Conservation (phyloP, 2,888 invertebrate species). For the Chydorus sphaericus region DNA sequence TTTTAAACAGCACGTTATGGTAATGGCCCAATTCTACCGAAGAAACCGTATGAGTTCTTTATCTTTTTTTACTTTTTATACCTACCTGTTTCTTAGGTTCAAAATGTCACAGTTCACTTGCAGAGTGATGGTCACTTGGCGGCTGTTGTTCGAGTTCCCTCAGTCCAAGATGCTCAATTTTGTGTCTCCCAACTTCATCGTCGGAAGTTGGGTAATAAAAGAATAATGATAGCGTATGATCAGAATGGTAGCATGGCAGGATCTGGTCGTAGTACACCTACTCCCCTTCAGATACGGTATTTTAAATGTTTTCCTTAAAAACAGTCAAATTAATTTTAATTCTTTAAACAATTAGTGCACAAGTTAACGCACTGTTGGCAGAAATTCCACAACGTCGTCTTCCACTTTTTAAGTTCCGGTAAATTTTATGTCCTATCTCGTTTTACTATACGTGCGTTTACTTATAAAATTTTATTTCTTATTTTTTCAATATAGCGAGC, state of each 20-base stretch:
- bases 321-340: neutral
- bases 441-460: too few species aligned
- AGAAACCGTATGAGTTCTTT: neutral
- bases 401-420: conserved; percentile 65
- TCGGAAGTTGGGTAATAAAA: conserved; percentile 61
- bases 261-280: conserved; percentile 21
- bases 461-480: too few species aligned
- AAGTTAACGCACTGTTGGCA: conserved; percentile 54
- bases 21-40: conserved; percentile 22
- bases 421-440: too few species aligned
- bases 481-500: too few species aligned
- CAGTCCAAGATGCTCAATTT: conserved; percentile 44
- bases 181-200: conserved; percentile 72
- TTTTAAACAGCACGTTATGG: conserved; percentile 48
- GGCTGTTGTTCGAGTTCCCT: conserved; percentile 53
- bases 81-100: conserved; percentile 31
- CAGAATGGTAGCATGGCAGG: conserved; percentile 15
- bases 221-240: conserved; percentile 57
- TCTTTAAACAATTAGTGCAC: conserved; percentile 36
- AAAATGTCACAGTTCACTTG: conserved; percentile 43
- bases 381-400: conserved; percentile 59
- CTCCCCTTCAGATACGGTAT: conserved; percentile 19
- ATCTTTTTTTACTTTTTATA: conserved; percentile 3
- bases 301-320: neutral
- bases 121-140: conserved; percentile 51